Base-by-base conservation (phyloP, 2,113 vertebrate genomes). In the Cacatua alba region DNA sequence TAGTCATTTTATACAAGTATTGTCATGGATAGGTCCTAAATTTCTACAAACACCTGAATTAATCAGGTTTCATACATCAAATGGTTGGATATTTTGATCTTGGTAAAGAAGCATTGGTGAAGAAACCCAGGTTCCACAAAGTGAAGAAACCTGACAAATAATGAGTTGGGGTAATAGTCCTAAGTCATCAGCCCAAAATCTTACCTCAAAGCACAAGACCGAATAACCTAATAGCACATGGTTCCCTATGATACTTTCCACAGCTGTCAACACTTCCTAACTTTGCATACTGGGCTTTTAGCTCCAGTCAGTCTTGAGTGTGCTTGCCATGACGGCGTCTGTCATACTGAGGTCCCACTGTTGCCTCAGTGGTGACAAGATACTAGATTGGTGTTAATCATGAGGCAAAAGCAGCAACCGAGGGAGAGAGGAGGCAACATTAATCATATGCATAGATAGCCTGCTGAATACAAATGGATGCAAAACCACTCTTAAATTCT, bases 281-380 rank as follows among this genome's bases (percentile, higher is more conserved):
- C 17, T 84, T 71, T 84, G 55, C 65, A 86, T 51, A 20, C 51
- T 39, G 52, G 39, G 29, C 46, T 95, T 84, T 95, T 78, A 92
- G 55, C 49, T 88, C 37, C 64, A 80, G 14, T 80, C 4, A 24
- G 31, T 83, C n/a, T 64, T 78, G n/a, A 77, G 43, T 6, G 46
- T 20, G 43, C 26, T 91, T 95, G 57, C 51, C 67, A 65, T 16
- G 65, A 90, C 37, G 52, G 8, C 74, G 72, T 84, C 81, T 91
- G 91, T 92, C 86, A 89, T 37, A 17, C 2, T 41, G 52, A 85
- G 79, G 65, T 89, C 55, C 60, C 72, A 68, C 24, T 41, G 77
- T 75, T 75, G 28, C 31, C 74, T 91, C 77, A 41, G 39, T 57
- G 21, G 3, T 93, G 95, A 86, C 90, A 97, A 93, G 55, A 33